Evolutionary conservation across 1,140 invertebrate genomes (phyloP).

Genomic region (Orchesella cincta): DNA sequence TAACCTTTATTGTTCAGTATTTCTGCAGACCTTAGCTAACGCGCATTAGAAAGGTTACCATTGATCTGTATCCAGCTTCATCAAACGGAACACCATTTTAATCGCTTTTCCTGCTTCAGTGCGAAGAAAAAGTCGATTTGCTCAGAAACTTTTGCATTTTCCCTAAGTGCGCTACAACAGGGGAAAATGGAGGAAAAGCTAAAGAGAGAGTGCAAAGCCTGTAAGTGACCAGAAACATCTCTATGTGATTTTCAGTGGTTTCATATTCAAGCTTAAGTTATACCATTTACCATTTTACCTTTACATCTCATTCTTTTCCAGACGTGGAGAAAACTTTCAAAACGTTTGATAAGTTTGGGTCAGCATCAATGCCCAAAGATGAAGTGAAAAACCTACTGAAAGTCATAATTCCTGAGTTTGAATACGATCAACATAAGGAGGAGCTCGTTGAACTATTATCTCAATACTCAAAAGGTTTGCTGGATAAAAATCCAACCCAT

Average conservation of each 20-base stretch:
- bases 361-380: constrained; percentile 24
- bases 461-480: constrained; percentile 32
- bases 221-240: background rate
- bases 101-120: no score
- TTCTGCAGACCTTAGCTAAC: no score
- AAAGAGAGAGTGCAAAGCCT: constrained; percentile 8
- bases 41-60: no score
- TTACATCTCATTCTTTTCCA: background rate
- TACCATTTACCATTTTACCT: background rate
- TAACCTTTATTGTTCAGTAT: background rate
- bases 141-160: no score
- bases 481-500: background rate
- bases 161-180: no score
- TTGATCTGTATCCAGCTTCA: no score
- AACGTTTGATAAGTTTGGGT: constrained; percentile 27
- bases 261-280: background rate
- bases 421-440: background rate
- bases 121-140: no score
- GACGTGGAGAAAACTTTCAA: constrained; percentile 45
- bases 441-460: constrained; percentile 27
- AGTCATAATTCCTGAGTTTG: constrained; percentile 19
- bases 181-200: background rate
- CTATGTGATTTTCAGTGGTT: background rate
- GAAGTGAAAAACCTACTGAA: constrained; percentile 35
- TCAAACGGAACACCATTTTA: no score